Evolutionary conservation across 2,113 vertebrate species (phyloP), one percentile per base, ranked within the genome.

Genomic region (Hypomesus transpacificus): DNA sequence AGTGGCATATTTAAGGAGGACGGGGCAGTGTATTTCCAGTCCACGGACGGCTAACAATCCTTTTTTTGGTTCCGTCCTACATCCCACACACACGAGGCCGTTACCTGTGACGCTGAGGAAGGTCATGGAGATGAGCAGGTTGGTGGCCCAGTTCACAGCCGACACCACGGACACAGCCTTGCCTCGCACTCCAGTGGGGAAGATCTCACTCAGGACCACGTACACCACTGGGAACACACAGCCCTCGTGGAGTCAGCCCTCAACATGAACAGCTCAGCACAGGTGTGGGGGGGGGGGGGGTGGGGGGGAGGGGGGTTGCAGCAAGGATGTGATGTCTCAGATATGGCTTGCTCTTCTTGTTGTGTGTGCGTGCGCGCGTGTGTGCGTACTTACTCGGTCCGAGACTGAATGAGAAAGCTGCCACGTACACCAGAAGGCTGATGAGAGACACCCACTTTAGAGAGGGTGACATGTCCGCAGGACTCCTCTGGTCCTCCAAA

Each of bases 81-180:
- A n/a, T 57, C 50, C 46, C 53, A 34, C 17, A 78, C 80, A 46
- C 2, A 13, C 8, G 1, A 13, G 9, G 39, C 39, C 7, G 39
- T 17, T 62, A 98, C 96, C 96, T 14, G 95, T 96, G 53, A 95
- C 69, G 4, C 95, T 96, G 82, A 99, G 91, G 90, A 99, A 99
- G 0, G 95, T 98, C 92, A 95, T 89, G n/a, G 97, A 98, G 79
- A 98, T 94, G 79, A 98, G 90, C 11, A 99, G 95, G 83, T 97
- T 98, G 67, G 95, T 94, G 72, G 92, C 94, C 97, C 96, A 98
- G 91, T 97, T 98, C 75, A 98, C 91, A 80, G 93, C 96, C 0
- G 94, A 95, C 26, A 96, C 95, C 84, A 97, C 91, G 54, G 95
- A 95, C 81, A 96, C 94, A 24, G 96, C 97, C 53, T 92, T 91